Evolutionary conservation across 2,113 vertebrate genomes (phyloP), one percentile per base, ranked within the genome.

Genomic region (Neolamprologus variostigma): DNA sequence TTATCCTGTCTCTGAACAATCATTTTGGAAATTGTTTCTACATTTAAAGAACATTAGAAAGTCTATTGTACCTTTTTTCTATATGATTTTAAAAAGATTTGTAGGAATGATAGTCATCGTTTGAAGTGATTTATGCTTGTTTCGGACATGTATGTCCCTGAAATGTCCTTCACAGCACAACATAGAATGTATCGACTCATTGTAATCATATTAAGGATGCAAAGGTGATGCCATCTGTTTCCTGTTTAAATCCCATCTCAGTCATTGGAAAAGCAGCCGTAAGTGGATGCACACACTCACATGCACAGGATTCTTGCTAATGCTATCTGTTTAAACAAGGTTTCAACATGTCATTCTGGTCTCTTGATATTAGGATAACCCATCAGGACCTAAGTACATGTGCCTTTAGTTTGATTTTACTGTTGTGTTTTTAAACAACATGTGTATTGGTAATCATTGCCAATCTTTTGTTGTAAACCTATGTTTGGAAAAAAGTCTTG

Each of bases 301-400:
- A 50, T 23, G 53, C 78, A 79, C 47, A 90, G 71, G 71, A 78
- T 87, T 96, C 86, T 91, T 96, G 96, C 97, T 96, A 95, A 95
- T 95, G 96, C 96, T 84, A 91, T 93, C 90, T 95, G 96, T 96
- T 92, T 95, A 92, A 96, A 97, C 96, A 96, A 96, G 97, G 97
- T 96, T 88, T 88, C 51, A 90, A 87, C 91, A 86, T 90, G 89
- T 92, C 86, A 81, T 93, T 91, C 61, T 93, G 87, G 89, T 90
- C 87, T 94, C 89, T 89, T 37, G 80, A 10, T 87, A 89, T 84
- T 76, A 28, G 83, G 45, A 86, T 82, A 87, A 95, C 96, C 96
- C 97, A 96, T 97, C 97, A 95, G 98, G 98, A 98, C 98, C 98
- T 98, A 98, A 97, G 97, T 98, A 97, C 97, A 98, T 97, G 98